Evolutionary conservation across 2,888 invertebrate species (phyloP).

Genomic region (Eupelmus urozonus): DNA sequence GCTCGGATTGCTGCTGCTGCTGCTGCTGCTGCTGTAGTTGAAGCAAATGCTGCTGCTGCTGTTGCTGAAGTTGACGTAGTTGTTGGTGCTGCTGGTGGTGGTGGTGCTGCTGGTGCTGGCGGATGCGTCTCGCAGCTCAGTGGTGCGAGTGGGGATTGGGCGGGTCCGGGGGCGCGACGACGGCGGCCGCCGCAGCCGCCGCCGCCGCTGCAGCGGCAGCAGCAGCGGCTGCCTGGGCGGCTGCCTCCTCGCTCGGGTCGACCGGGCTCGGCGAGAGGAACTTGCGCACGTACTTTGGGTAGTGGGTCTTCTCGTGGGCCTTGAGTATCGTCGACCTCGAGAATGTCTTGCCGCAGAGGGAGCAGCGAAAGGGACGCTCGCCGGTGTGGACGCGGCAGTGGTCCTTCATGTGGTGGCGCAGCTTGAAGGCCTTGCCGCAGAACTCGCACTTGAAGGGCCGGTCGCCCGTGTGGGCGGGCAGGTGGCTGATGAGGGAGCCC

Average conservation of each 20-base stretch:
- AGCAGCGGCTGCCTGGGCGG: too few relatives aligned
- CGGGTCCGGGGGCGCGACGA: constrained; percentile 43
- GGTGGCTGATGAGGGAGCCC: constrained; percentile 90
- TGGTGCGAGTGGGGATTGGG: constrained; percentile 54
- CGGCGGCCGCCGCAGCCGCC: constrained; percentile 10
- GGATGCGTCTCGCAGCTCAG: constrained; percentile 56
- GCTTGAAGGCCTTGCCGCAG: constrained; percentile 95
- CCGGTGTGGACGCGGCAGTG: constrained; percentile 95
- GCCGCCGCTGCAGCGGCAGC: constrained; percentile 30
- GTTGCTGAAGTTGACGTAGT: constrained; percentile 4
- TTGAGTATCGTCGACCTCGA: constrained; percentile 93
- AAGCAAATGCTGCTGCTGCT: neutral
- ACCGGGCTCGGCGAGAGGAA: constrained; percentile 92
- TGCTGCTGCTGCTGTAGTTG: constrained; percentile 13
- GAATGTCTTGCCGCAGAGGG: constrained; percentile 93
- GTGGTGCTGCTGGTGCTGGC: constrained; percentile 15
- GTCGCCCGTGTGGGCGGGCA: constrained; percentile 93
- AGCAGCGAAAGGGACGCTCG: constrained; percentile 92
- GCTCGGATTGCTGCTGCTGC: neutral
- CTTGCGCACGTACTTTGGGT: constrained; percentile 93
- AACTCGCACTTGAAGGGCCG: constrained; percentile 95
- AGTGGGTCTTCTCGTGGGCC: constrained; percentile 95
- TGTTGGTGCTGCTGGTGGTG: neutral
- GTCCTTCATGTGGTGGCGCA: constrained; percentile 96
- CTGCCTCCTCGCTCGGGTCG: constrained; percentile 85